Conservation (phyloP, 2,797 vertebrate species). For the Catostomus latipinnis region DNA sequence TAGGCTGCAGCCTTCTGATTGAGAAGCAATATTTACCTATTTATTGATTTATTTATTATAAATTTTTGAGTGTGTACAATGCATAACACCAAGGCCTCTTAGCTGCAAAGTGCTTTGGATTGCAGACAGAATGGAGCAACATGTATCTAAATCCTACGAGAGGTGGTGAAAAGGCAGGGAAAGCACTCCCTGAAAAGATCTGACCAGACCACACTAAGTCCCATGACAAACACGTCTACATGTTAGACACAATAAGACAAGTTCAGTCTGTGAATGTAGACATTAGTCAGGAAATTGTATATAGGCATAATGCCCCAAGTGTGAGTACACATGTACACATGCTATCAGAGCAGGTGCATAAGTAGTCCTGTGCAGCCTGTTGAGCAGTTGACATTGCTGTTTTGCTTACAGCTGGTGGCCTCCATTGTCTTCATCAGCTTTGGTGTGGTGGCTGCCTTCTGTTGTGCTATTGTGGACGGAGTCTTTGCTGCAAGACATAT, state of each 20-base stretch:
- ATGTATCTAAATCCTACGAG: slow-evolving; percentile 67
- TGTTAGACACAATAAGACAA: slow-evolving; percentile 9
- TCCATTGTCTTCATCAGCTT: slow-evolving; percentile 99
- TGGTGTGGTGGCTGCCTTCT: slow-evolving; percentile 96
- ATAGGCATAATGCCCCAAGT: neutral
- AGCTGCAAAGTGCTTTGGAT: slow-evolving; percentile 15
- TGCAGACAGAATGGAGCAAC: slow-evolving; percentile 59
- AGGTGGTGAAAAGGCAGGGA: slow-evolving; percentile 33
- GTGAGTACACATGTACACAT: slow-evolving; percentile 3
- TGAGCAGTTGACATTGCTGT: slow-evolving; percentile 55
- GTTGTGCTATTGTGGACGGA: slow-evolving; percentile 97
- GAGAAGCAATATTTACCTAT: too few species aligned
- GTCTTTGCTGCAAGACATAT: slow-evolving; percentile 98
- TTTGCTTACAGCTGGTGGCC: slow-evolving; percentile 88
- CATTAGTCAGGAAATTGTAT: neutral
- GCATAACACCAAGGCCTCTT: neutral
- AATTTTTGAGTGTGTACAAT: neutral
- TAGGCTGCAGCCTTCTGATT: too few species aligned
- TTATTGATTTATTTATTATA: too few species aligned
- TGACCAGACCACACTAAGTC: neutral
- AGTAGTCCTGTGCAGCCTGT: neutral
- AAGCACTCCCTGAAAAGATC: neutral
- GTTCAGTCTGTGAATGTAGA: neutral
- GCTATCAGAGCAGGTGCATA: slow-evolving; percentile 8
- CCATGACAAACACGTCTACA: slow-evolving; percentile 31